Evolutionary conservation across 2,888 invertebrate genomes (phyloP).

Genomic region (Ormyrus rosae): DNA sequence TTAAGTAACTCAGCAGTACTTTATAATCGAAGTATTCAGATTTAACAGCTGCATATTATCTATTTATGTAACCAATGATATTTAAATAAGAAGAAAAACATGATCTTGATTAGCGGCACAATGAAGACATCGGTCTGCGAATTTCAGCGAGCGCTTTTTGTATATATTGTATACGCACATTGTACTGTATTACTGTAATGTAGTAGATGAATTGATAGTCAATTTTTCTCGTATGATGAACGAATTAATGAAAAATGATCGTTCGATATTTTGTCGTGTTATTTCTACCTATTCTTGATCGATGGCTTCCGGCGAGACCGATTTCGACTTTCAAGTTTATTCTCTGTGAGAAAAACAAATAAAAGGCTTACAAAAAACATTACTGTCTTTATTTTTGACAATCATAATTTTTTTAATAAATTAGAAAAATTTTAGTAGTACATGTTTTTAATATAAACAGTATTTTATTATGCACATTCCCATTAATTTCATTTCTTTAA

Average conservation of each 20-base stretch:
- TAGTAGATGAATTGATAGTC: slow-evolving; percentile 69
- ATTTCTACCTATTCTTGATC: slow-evolving; percentile 53
- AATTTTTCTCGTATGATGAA: slow-evolving; percentile 72
- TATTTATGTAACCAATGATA: slow-evolving; percentile 53
- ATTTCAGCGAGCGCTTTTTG: slow-evolving; percentile 70
- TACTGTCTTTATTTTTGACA: slow-evolving; percentile 30
- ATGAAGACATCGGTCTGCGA: slow-evolving; percentile 65
- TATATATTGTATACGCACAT: slow-evolving; percentile 74
- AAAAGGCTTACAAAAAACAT: slow-evolving; percentile 53
- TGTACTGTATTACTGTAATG: slow-evolving; percentile 68
- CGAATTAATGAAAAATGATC: slow-evolving; percentile 68
- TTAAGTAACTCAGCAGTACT: slow-evolving; percentile 67
- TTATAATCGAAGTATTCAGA: slow-evolving; percentile 59
- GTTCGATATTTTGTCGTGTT: slow-evolving; percentile 65
- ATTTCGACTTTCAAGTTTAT: slow-evolving; percentile 55
- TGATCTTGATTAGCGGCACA: slow-evolving; percentile 65
- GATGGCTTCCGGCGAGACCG: slow-evolving; percentile 52
- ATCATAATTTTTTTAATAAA: slow-evolving; percentile 54
- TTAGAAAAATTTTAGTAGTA: slow-evolving; percentile 47
- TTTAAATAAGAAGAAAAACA: slow-evolving; percentile 65
- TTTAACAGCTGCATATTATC: slow-evolving; percentile 61
- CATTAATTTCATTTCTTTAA: slow-evolving; percentile 41
- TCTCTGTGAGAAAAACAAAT: slow-evolving; percentile 56
- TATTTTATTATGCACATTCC: slow-evolving; percentile 48
- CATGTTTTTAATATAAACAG: slow-evolving; percentile 51